Conservation (phyloP, 2,113 vertebrate species). For the Anoura caudifer region DNA sequence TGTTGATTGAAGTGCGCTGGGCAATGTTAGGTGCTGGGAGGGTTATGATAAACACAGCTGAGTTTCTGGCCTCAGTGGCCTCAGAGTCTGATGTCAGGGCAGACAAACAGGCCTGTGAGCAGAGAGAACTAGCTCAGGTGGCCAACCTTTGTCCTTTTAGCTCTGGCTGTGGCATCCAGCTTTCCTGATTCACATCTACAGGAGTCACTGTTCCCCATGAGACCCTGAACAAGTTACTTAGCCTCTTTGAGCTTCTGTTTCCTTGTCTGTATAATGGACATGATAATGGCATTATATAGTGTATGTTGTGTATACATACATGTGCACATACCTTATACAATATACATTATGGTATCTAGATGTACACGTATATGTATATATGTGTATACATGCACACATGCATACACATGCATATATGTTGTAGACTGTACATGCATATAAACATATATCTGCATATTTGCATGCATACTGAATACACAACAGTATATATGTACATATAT, state of each 20-base stretch:
- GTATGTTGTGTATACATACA: neutral
- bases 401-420: neutral
- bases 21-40: neutral
- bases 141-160: neutral
- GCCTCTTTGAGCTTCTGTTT: neutral
- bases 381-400: neutral
- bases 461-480: neutral
- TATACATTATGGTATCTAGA: neutral
- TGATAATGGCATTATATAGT: too few relatives aligned
- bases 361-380: neutral
- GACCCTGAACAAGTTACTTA: neutral
- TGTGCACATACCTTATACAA: too few relatives aligned
- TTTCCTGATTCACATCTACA: neutral
- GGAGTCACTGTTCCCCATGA: neutral
- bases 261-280: neutral
- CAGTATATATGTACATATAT: neutral
- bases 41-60: fast-evolving
- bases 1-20: neutral
- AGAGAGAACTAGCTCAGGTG: neutral
- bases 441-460: neutral
- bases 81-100: neutral
- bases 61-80: neutral
- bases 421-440: neutral
- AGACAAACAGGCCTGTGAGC: neutral
- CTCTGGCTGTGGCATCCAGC: neutral